Evolutionary conservation across 2,888 invertebrate species (phyloP).

Genomic region (Lasius platythorax): DNA sequence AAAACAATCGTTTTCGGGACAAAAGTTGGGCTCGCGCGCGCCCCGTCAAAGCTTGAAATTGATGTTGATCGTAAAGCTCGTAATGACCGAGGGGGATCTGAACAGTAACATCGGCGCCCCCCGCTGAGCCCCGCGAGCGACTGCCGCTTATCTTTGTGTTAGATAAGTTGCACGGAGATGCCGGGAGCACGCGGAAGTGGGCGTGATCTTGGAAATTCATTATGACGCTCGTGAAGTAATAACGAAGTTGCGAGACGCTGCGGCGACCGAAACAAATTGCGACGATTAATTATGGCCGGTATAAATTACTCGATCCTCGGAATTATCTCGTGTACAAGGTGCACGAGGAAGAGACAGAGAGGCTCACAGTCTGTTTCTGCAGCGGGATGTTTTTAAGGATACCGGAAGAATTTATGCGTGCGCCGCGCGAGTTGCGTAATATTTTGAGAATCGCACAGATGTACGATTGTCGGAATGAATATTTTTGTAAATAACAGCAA

Average conservation of each 20-base stretch:
- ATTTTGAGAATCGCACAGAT: neutral
- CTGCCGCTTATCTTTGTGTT: constrained; percentile 39
- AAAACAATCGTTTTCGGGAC: neutral
- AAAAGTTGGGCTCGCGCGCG: constrained; percentile 4
- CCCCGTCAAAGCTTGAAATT: constrained; percentile 27
- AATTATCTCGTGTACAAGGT: constrained; percentile 14
- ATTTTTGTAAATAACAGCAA: neutral
- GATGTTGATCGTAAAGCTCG: constrained; percentile 43
- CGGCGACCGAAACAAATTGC: constrained; percentile 51
- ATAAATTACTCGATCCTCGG: constrained; percentile 43
- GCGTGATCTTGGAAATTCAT: constrained; percentile 53
- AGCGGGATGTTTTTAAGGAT: constrained; percentile 5
- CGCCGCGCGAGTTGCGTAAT: neutral
- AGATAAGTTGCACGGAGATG: constrained; percentile 23
- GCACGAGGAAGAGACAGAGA: neutral
- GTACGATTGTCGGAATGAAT: neutral
- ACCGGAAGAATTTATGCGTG: neutral
- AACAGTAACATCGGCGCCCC: neutral
- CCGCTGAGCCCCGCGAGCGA: constrained; percentile 20
- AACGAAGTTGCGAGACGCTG: constrained; percentile 49
- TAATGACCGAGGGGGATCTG: constrained; percentile 26
- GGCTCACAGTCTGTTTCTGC: neutral
- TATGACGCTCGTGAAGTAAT: constrained; percentile 51
- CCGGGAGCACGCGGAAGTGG: constrained; percentile 41
- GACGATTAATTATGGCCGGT: constrained; percentile 49